Base-by-base conservation (phyloP, 2,888 invertebrate species). In the Ametastegia equiseti region DNA sequence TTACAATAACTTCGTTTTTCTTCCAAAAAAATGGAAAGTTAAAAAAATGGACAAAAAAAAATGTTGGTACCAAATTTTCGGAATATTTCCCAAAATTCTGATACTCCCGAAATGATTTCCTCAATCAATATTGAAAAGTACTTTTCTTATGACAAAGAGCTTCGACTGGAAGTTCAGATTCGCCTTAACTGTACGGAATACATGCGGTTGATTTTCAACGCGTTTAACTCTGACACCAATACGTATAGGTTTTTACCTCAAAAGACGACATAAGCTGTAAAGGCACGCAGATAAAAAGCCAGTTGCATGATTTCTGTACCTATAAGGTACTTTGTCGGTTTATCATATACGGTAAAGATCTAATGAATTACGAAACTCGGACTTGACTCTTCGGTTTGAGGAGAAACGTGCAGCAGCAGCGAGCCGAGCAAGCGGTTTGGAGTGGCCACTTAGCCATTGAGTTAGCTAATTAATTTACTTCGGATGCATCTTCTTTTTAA, bases 391-490 rank as follows among this genome's bases (percentile, higher is more conserved):
- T n/a, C 47, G 3, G 30, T 27, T 15, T 13, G 27, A 1, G 9
- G 19, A 19, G 3, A 13, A 73, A 73, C 47, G n/a, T n/a, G n/a
- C n/a, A n/a, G n/a, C n/a, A n/a, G n/a, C 36, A 36, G 36, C 75
- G 13, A 33, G 19, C 19, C 27, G 6, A 36, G 36, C 23, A n/a
- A n/a, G n/a, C 19, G 54, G 15, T 36, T n/a, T 54, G 54, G 13
- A 75, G 54, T 75, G 54, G 1, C 54, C 54, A 75, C 75, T 75
- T 15, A 45, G 36, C 54, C 75, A 54, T 75, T 54, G 50, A 75
- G 75, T 50, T 50, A 33, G 50, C 54, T 75, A 75, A 75, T 73
- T 75, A 75, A 75, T 75, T 54, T 54, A 23, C 45, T 75, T 54
- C 36, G 50, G 19, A 75, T 75, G 54, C 50, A 75, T 75, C 50